Evolutionary conservation across 1,140 invertebrate species (phyloP).

Genomic region (Drosophila bifasciata): DNA sequence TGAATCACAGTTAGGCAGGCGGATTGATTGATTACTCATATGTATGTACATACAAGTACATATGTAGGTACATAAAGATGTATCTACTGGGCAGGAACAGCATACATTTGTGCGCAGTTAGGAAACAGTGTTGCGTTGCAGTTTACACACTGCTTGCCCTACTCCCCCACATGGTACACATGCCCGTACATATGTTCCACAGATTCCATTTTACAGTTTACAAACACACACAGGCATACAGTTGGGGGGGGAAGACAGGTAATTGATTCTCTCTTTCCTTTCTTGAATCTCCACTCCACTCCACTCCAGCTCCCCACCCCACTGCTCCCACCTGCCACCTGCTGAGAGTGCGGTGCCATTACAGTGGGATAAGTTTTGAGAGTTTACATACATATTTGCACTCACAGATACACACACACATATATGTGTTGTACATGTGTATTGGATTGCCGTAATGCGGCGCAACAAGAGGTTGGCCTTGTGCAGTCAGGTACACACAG

Average conservation of each 20-base stretch:
- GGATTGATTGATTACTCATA: constrained; percentile 44
- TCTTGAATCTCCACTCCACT: background rate
- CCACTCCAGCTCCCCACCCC: no score
- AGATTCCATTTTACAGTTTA: constrained; percentile 40
- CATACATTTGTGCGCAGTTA: constrained; percentile 50
- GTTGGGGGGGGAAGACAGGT: constrained; percentile 33
- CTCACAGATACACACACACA: constrained; percentile 11
- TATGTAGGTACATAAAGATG: background rate
- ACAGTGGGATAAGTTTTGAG: constrained; percentile 36
- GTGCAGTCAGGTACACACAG: constrained; percentile 60
- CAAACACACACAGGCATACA: constrained; percentile 15
- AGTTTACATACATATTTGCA: constrained; percentile 55
- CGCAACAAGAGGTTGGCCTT: constrained; percentile 79
- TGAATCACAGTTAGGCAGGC: constrained; percentile 36
- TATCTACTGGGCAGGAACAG: constrained; percentile 9
- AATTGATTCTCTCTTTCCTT: constrained; percentile 46
- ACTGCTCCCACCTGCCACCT: constrained; percentile 10
- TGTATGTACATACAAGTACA: background rate
- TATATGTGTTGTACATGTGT: constrained; percentile 29
- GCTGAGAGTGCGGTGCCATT: constrained; percentile 12
- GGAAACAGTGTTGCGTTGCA: constrained; percentile 14
- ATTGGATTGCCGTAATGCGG: constrained; percentile 54
- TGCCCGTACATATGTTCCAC: background rate
- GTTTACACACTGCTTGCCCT: constrained; percentile 18
- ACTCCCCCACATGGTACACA: background rate